Percentiles rank a stretch among this genome's conserved stretches.
Conservation (phyloP, 2,113 vertebrate species). For the Lutjanus erythropterus region DNA sequence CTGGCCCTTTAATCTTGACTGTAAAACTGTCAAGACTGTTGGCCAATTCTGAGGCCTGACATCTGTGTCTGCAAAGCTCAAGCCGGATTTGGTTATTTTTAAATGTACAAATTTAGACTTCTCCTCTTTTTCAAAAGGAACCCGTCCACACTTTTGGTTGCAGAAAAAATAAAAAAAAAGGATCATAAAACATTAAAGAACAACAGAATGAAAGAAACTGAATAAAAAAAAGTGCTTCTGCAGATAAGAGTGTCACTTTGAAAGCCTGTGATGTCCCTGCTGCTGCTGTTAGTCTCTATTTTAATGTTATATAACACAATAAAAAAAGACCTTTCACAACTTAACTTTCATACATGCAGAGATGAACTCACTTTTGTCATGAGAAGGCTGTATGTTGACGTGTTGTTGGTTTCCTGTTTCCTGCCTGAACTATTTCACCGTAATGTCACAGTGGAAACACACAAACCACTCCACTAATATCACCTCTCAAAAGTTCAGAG, state of each 20-base stretch:
- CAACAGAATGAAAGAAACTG: constrained; percentile 17
- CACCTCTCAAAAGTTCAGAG: no score
- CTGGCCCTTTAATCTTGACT: background rate
- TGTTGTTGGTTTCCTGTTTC: constrained; percentile 65
- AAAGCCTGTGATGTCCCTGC: constrained; percentile 20
- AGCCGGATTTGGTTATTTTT: constrained; percentile 41
- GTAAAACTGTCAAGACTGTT: background rate
- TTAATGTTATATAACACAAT: constrained; percentile 17
- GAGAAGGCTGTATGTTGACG: background rate
- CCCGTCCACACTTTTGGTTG: background rate
- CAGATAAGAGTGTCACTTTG: constrained; percentile 16
- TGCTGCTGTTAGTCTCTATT: constrained; percentile 16
- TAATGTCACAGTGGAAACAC: constrained; percentile 21
- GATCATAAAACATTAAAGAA: constrained; percentile 36
- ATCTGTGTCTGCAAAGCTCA: background rate
- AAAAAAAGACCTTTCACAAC: background rate
- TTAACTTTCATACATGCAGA: background rate
- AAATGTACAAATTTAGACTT: constrained; percentile 31
- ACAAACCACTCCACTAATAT: background rate
- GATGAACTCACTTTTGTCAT: background rate
- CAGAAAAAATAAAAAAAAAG: background rate
- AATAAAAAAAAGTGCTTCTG: background rate
- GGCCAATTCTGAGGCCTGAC: background rate
- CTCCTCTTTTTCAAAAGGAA: background rate
- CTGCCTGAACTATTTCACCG: constrained; percentile 43